Conservation (phyloP, 2,888 invertebrate species). For the Agrochola macilenta region DNA sequence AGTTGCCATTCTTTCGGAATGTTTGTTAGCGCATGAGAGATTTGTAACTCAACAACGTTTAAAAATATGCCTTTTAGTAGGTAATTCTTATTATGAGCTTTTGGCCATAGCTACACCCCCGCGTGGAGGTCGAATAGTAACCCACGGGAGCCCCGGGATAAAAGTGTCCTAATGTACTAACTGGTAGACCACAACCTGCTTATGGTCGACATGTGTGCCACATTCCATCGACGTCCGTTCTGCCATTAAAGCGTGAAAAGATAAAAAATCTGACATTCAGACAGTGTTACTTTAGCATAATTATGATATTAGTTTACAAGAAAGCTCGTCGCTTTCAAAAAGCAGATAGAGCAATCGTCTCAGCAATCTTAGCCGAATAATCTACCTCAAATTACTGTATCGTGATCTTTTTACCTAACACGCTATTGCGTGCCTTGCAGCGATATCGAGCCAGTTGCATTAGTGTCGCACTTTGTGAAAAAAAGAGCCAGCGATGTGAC, state of each 20-base stretch:
- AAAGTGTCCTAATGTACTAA: too few species aligned
- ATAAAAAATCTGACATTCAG: not conserved
- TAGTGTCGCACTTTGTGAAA: conserved; percentile 20
- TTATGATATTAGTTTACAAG: not conserved
- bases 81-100: too few species aligned
- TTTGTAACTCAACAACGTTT: too few species aligned
- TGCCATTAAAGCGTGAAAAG: not conserved
- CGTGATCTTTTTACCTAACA: conserved; percentile 38
- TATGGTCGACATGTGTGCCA: too few species aligned
- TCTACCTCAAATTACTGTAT: conserved; percentile 27
- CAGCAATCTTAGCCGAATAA: conserved; percentile 15
- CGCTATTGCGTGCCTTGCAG: conserved; percentile 51
- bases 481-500: conserved; percentile 29
- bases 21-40: too few species aligned
- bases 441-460: conserved; percentile 34
- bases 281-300: not conserved
- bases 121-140: too few species aligned
- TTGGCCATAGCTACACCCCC: too few species aligned
- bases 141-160: too few species aligned
- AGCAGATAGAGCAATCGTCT: conserved; percentile 9
- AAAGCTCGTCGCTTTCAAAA: not conserved
- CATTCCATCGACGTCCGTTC: not conserved
- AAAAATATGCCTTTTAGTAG: too few species aligned
- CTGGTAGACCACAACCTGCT: too few species aligned
- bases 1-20: too few species aligned